These are phyloP conservation scores for Potamarius usumacintae DNA, from an alignment of 2,113 vertebrate genomes.

Conservation along the genomic window DNA sequence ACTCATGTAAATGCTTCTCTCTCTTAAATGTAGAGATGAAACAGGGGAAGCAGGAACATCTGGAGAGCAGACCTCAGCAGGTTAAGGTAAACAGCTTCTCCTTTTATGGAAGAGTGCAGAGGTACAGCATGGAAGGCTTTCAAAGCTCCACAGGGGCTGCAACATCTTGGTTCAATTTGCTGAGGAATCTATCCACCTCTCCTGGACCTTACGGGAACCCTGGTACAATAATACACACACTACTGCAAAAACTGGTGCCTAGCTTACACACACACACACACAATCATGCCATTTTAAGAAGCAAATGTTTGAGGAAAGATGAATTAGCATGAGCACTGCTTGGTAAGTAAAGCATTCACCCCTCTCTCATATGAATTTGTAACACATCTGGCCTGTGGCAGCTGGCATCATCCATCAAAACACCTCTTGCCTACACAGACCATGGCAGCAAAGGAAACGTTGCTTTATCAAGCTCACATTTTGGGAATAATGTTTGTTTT, in stretches of 20 bases:
- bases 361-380: slow-evolving; percentile 64
- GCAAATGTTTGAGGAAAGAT: slow-evolving; percentile 60
- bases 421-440: slow-evolving; percentile 43
- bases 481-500: slow-evolving; percentile 61
- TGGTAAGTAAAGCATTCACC: slow-evolving; percentile 63
- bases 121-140: slow-evolving; percentile 76
- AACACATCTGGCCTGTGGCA: slow-evolving; percentile 75
- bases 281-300: slow-evolving; percentile 64
- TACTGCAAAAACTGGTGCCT: slow-evolving; percentile 33
- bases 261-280: slow-evolving; percentile 2
- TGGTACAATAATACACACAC: slow-evolving; percentile 65
- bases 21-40: slow-evolving; percentile 62
- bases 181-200: slow-evolving; percentile 53
- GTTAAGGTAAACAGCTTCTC: slow-evolving; percentile 77
- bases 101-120: slow-evolving; percentile 73
- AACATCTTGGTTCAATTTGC: slow-evolving; percentile 79
- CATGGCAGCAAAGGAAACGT: slow-evolving; percentile 53
- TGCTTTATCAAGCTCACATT: slow-evolving; percentile 65
- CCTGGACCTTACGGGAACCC: slow-evolving; percentile 63
- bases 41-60: slow-evolving; percentile 70
- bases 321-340: slow-evolving; percentile 69
- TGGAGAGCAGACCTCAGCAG: slow-evolving; percentile 74
- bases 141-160: slow-evolving; percentile 69
- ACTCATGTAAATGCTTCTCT: not conserved
- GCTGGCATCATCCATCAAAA: slow-evolving; percentile 78